Base-by-base conservation (phyloP, 2,888 invertebrate species). In the Hypselothyrea guttata region DNA sequence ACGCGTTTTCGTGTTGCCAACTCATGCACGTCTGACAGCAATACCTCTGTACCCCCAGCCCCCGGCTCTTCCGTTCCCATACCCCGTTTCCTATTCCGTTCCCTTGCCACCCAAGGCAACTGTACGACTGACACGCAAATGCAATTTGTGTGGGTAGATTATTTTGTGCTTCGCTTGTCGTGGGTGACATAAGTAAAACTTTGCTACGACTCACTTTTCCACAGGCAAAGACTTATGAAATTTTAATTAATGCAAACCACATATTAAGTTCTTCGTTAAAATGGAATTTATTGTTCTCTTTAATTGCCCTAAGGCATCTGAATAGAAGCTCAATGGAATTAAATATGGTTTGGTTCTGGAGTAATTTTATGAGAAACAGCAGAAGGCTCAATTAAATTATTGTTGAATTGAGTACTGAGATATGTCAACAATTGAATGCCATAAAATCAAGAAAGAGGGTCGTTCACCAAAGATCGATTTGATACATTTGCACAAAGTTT, bases 121-220 rank as follows among this genome's bases (percentile, higher is more conserved):
- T 35, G 15, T 51, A 55, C 54, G 48, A 56, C 58, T 66, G 71
- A 78, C 77, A 78, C 74, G 77, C 77, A 84, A 78, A 67, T 77
- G 77, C 82, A 81, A 84, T 81, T 84, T 84, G 82, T 65, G 59
- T 61, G 64, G 58, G 40, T 57, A 67, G 77, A 64, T 71, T 76
- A 63, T 58, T 65, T 55, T 42, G 54, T 67, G 58, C 62, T 63
- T 70, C 44, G 33, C 41, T 49, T 46, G 48, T 34, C 40, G 42
- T 44, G 46, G 45, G 58, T 49, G 55, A 40, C 49, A 67, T 18
- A 48, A 41, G 56, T 54, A 13, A 35, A 48, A 45, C 44, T 30
- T 41, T 8, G 11, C 33, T 18, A 34, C 35, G 46, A 38, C 35
- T 15, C 38, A 41, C 35, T 30, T 33, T 15, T 42, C 22, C 22